phyloP scores from a whole-genome alignment of 2,113 vertebrate genomes.

The Oncorhynchus kisutch region DNA sequence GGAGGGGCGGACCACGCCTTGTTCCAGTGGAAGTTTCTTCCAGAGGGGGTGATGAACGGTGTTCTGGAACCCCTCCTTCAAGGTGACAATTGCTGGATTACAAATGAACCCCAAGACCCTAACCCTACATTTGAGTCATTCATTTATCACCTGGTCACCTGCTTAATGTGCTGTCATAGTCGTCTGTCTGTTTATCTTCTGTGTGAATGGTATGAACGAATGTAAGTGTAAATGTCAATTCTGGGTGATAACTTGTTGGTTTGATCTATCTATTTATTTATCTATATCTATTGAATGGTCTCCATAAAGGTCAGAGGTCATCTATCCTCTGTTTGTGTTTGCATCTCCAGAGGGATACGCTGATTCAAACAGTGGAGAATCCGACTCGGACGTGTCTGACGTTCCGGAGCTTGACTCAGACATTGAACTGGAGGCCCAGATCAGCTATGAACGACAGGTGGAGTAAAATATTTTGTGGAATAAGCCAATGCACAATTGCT shows the following conservation, averaged over 20 bases:
- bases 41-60: conserved; percentile 89
- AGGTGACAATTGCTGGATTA: conserved; percentile 66
- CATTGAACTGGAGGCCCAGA: conserved; percentile 98
- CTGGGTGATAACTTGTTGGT: background rate
- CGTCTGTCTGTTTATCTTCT: no score
- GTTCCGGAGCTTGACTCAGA: conserved; percentile 96
- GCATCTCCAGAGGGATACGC: conserved; percentile 80
- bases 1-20: conserved; percentile 95
- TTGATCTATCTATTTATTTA: background rate
- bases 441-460: conserved; percentile 94
- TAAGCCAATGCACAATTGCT: no score
- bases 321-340: background rate
- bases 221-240: no score
- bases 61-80: conserved; percentile 83
- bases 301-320: background rate
- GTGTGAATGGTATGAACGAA: no score
- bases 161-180: no score
- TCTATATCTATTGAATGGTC: background rate
- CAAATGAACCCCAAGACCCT: no score
- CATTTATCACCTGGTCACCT: no score
- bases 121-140: no score
- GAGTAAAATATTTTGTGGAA: no score
- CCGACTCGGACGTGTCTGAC: conserved; percentile 92
- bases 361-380: conserved; percentile 95
- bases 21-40: conserved; percentile 97